These are phyloP conservation scores for Isoperla grammatica DNA, from an alignment of 2,888 invertebrate genomes.

Conservation along the genomic window DNA sequence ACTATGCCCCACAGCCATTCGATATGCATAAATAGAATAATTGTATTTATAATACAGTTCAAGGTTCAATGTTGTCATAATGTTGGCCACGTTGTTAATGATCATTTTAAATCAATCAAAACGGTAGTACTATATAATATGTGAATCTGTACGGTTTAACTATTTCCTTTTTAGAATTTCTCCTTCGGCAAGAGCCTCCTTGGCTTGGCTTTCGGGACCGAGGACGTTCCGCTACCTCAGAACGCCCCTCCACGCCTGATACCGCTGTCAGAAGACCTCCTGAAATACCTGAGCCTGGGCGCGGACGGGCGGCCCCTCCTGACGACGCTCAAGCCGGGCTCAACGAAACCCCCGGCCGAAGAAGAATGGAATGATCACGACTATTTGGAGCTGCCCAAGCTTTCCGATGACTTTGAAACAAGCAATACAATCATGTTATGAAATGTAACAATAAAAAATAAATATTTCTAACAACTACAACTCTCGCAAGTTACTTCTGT, in stretches of 20 bases:
- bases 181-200: conserved; percentile 46
- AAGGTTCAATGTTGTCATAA: no score
- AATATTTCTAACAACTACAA: no score
- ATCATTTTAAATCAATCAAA: no score
- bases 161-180: conserved; percentile 26
- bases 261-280: conserved; percentile 48
- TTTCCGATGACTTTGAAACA: neutral
- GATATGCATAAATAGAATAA: no score
- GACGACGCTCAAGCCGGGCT: conserved; percentile 51
- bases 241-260: conserved; percentile 53
- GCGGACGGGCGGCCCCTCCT: conserved; percentile 55
- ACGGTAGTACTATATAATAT: no score
- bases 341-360: conserved; percentile 49
- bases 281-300: conserved; percentile 57
- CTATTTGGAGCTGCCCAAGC: conserved; percentile 54
- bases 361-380: conserved; percentile 62
- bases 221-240: conserved; percentile 56
- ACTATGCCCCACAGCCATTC: no score
- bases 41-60: no score
- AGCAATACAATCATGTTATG: no score
- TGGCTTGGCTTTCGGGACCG: conserved; percentile 43
- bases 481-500: no score
- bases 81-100: no score
- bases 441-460: no score
- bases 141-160: no score